Percentiles rank a stretch among this genome's conserved stretches.
phyloP scores from a whole-genome alignment of 2,888 invertebrate species.

The Lepidocyrtoides sp. region DNA sequence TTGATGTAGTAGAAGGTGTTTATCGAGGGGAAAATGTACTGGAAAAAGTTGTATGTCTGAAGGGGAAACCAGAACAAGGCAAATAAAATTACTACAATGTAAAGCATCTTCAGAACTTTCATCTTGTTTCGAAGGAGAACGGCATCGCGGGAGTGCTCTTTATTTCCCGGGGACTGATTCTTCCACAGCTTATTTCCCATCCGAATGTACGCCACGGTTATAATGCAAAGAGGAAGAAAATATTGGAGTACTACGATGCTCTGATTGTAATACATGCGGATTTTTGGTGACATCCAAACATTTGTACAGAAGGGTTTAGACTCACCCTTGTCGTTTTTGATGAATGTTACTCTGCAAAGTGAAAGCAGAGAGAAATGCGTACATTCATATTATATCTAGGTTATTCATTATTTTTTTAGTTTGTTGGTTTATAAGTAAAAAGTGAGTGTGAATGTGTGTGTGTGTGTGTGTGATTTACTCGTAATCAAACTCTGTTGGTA shows the following conservation, averaged over 20 bases:
- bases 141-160: slow-evolving; percentile 92
- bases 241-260: slow-evolving; percentile 88
- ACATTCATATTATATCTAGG: no score
- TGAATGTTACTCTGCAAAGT: no score
- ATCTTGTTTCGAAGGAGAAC: slow-evolving; percentile 85
- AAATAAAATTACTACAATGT: slow-evolving; percentile 67
- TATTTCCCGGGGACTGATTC: slow-evolving; percentile 90
- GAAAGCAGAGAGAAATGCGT: no score
- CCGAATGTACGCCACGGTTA: slow-evolving; percentile 92
- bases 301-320: slow-evolving; percentile 86
- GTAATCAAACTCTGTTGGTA: slow-evolving; percentile 88
- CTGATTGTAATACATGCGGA: slow-evolving; percentile 73
- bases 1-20: slow-evolving; percentile 93
- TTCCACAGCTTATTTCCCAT: slow-evolving; percentile 80
- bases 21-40: slow-evolving; percentile 90
- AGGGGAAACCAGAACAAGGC: slow-evolving; percentile 94
- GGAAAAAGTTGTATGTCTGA: slow-evolving; percentile 91
- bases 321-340: slow-evolving; percentile 9
- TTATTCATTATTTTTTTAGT: no score
- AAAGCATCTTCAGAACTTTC: slow-evolving; percentile 88
- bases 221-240: slow-evolving; percentile 93
- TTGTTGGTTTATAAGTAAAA: no score
- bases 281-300: slow-evolving; percentile 82
- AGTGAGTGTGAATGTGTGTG: no score
- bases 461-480: slow-evolving; percentile 82